Conservation (phyloP, 2,797 vertebrate species). For the Zenarchopterus dispar region DNA sequence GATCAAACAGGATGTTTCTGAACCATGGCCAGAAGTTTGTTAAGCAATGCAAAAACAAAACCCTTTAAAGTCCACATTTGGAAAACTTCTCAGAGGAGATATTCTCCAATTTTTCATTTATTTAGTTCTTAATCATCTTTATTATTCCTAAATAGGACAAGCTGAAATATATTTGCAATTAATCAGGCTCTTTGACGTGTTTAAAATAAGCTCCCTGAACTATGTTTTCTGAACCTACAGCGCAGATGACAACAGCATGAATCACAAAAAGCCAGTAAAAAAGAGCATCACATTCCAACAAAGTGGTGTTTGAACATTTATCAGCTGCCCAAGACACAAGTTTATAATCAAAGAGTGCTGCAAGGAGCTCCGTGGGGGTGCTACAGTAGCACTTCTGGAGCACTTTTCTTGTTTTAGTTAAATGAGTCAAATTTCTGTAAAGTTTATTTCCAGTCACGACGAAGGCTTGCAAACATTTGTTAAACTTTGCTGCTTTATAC, state of each 20-base stretch:
- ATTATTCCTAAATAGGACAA: not conserved
- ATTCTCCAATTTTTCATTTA: slow-evolving; percentile 22
- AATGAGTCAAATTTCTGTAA: slow-evolving; percentile 15
- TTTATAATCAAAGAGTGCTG: not conserved
- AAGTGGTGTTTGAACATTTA: slow-evolving; percentile 18
- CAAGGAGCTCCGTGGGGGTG: not conserved
- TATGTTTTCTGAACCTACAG: slow-evolving; percentile 20
- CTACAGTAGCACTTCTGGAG: slow-evolving; percentile 2
- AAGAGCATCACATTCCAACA: not conserved
- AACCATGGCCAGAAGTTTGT: slow-evolving; percentile 48
- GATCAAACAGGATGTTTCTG: slow-evolving; percentile 75
- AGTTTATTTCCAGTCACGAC: not conserved
- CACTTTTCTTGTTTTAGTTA: slow-evolving; percentile 7
- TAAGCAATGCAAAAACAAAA: slow-evolving; percentile 47
- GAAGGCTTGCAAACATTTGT: not conserved
- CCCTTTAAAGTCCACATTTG: slow-evolving; percentile 31
- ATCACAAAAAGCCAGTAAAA: slow-evolving; percentile 11
- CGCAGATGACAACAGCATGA: slow-evolving; percentile 1
- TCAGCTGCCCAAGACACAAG: not conserved
- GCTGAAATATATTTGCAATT: slow-evolving; percentile 33
- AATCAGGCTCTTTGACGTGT: slow-evolving; percentile 42
- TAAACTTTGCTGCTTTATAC: slow-evolving; percentile 6
- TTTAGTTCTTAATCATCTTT: slow-evolving; percentile 25
- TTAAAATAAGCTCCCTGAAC: slow-evolving; percentile 25
- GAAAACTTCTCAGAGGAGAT: slow-evolving; percentile 35